Base-by-base conservation (phyloP, 2,888 invertebrate species). In the Drosophila greeni region DNA sequence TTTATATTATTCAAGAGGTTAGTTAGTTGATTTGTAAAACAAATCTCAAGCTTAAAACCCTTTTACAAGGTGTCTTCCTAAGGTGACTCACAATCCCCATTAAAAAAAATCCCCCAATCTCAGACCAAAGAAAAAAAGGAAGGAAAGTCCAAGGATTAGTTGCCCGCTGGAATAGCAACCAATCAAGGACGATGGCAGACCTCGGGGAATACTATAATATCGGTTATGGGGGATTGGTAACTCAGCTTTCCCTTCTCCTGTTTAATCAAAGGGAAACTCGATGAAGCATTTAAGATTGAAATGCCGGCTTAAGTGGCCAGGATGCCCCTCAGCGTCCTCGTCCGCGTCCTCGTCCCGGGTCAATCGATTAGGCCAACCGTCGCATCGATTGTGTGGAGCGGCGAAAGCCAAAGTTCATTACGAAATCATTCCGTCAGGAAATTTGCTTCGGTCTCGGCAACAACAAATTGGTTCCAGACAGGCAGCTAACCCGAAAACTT, bases 211-310 rank as follows among this genome's bases (percentile, higher is more conserved):
- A n/a, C n/a, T 45, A 45, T 26, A 34, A 20, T 20, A 20, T 20
- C 2, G 14, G 29, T 11, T 6, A 14, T 29, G 23, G 54, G 9
- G 20, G 5, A 40, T 11, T 26, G 24, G 26, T n/a, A 31, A n/a
- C n/a, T n/a, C n/a, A n/a, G n/a, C n/a, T n/a, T n/a, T n/a, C n/a
- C n/a, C n/a, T n/a, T n/a, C n/a, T n/a, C n/a, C n/a, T 24, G 42
- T 16, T 42, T 31, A 61, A 62, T 61, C 61, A 61, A 42, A 36
- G 61, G 43, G 52, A 64, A 64, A 52, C 37, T 43, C 64, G 64
- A 37, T 64, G 31, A 52, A 52, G 5, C 61, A 64, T 43, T 62
- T 62, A 43, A 64, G 64, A 52, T 62, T 60, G 34, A 52, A 43
- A 31, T 18, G 42, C 18, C 29, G 23, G 40, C 64, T 29, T 48